A percentile compares a stretch with the other conserved stretches of the same genome.
Evolutionary conservation across 2,888 invertebrate species (phyloP).

Genomic region (Agrilus cyanescens): DNA sequence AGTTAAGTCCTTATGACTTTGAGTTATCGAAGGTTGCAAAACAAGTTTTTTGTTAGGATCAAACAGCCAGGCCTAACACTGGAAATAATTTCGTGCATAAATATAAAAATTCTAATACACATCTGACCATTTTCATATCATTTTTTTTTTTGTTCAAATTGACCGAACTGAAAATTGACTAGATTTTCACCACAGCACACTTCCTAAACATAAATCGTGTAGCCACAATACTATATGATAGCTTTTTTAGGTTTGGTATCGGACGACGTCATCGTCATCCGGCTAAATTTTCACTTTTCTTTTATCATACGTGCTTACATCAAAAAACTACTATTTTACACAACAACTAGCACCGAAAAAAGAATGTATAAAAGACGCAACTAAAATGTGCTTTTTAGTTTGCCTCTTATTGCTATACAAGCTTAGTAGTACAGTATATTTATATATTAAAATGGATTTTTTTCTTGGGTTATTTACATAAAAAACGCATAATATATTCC

Average conservation of each 20-base stretch:
- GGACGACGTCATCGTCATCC: too few species aligned
- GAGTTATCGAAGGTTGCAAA: not conserved
- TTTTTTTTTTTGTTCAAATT: conserved; percentile 34
- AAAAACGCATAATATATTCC: too few species aligned
- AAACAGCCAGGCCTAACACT: too few species aligned
- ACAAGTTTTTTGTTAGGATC: too few species aligned
- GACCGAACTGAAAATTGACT: conserved; percentile 40
- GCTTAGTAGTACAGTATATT: conserved; percentile 3
- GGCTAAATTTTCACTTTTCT: too few species aligned
- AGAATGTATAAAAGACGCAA: conserved; percentile 13
- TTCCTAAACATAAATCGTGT: conserved; percentile 29
- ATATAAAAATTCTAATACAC: not conserved
- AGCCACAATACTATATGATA: conserved; percentile 28
- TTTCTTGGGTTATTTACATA: too few species aligned
- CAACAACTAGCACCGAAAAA: conserved; percentile 18
- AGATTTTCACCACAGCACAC: conserved; percentile 31
- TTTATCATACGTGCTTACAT: conserved; percentile 23
- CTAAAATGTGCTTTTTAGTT: conserved; percentile 12
- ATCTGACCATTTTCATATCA: conserved; percentile 25
- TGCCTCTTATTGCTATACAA: conserved; percentile 18
- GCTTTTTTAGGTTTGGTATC: conserved; percentile 30
- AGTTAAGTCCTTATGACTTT: not conserved
- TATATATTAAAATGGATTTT: conserved; percentile 2
- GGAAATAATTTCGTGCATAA: too few species aligned
- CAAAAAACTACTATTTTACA: conserved; percentile 24